phyloP scores from a whole-genome alignment of 2,113 vertebrate genomes.

The Lagenorhynchus albirostris region DNA sequence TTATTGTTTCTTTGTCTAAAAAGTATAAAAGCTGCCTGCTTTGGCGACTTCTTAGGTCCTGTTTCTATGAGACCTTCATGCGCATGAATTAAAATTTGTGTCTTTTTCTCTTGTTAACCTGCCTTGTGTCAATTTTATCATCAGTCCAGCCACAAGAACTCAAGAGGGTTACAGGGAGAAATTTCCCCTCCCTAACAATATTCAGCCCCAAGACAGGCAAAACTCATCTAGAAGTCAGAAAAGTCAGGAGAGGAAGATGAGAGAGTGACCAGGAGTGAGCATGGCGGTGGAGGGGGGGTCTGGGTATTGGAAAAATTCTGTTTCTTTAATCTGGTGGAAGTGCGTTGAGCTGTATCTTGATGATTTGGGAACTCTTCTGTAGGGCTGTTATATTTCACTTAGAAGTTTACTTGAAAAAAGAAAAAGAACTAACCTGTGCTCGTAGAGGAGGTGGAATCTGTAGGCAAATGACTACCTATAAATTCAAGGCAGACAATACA shows the following conservation, averaged over 20 bases:
- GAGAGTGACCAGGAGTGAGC: background rate
- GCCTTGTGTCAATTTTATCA: background rate
- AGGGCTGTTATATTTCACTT: background rate
- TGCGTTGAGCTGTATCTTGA: background rate
- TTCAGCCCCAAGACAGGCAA: background rate
- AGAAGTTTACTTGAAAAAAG: background rate
- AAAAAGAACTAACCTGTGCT: background rate
- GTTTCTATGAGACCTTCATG: background rate
- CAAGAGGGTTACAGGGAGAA: background rate
- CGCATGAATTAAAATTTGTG: background rate
- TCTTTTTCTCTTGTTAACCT: background rate
- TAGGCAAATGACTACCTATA: background rate
- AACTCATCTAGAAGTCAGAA: background rate
- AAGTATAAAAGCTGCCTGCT: background rate
- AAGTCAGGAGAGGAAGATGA: background rate
- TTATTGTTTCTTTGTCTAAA: background rate
- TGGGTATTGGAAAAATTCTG: background rate
- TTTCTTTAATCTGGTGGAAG: background rate
- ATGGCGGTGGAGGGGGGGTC: accelerated
- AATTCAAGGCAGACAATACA: background rate
- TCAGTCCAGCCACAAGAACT: background rate
- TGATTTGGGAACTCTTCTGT: background rate
- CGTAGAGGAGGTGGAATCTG: background rate
- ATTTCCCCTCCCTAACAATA: background rate
- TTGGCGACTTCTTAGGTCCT: background rate